Base-by-base conservation (phyloP, 2,888 invertebrate genomes). In the Pseudolycoriella hygida region DNA sequence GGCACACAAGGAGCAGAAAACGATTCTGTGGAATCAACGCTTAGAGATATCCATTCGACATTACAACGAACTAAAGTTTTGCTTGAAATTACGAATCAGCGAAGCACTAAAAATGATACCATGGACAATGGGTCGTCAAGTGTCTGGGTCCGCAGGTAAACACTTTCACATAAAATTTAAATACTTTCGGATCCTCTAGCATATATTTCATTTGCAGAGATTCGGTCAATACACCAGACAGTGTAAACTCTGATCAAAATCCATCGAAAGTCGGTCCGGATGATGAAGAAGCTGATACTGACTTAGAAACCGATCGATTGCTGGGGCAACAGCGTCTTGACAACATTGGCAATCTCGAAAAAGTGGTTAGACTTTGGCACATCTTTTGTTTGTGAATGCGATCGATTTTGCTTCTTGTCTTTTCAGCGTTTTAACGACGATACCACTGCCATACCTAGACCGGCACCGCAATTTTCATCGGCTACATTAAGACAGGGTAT, bases 271-370 rank as follows among this genome's bases (percentile, higher is more conserved):
- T 74, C 52, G 75, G 73, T 1, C 34, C 34, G 5, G 80, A 80
- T 52, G 60, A 67, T 71, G 86, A 83, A 60, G 90, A 90, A 67
- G 89, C 90, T n/a, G 96, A 96, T 60, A 96, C 96, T 0, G 96
- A 97, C 66, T 76, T 94, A 53, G 96, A 96, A 68, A 96, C 96
- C n/a, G 96, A 96, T 67, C 73, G 93, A 54, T 69, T 96, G 49
- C 73, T 96, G 44, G 93, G 93, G 1, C 92, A 94, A 60, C 93
- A 93, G 62, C 71, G 89, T 54, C 83, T 85, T n/a, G 87, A 88
- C 56, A 88, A 89, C 60, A 85, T 85, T 61, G 85, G 87, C 44
- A 88, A 86, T 65, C 89, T 83, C 57, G 85, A 85, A 55, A 88
- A 64, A 43, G 60, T 88, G 55, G 64, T 62, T 38, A 25, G 25